Evolutionary conservation across 35 echinoderm and acorn worm genomes (phyloP).

Genomic region (Holothuria glaberrima): DNA sequence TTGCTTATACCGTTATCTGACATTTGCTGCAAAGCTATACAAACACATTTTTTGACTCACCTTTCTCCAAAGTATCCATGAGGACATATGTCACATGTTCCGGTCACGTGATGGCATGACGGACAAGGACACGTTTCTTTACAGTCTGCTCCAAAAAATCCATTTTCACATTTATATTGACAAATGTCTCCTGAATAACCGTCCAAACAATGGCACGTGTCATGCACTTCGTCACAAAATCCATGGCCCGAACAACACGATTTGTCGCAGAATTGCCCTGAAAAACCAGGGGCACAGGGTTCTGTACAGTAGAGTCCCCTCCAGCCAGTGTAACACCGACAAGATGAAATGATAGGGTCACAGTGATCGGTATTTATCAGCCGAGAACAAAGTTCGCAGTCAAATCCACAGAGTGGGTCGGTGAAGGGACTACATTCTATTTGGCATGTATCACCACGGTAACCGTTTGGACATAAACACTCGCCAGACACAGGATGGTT

Average conservation of each 20-base stretch:
- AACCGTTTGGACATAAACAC: neutral
- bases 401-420: neutral
- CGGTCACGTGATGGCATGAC: slow-evolving; percentile 39
- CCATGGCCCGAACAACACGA: slow-evolving; percentile 27
- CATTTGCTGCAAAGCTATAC: no score
- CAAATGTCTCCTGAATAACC: slow-evolving; percentile 2
- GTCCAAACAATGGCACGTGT: slow-evolving; percentile 7
- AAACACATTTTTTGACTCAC: neutral
- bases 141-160: slow-evolving; percentile 43
- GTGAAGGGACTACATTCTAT: neutral
- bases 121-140: slow-evolving; percentile 23
- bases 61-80: slow-evolving; percentile 21
- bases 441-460: slow-evolving; percentile 22
- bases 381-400: slow-evolving; percentile 20
- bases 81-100: slow-evolving; percentile 21
- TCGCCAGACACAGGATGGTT: slow-evolving; percentile 9
- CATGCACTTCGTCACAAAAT: neutral
- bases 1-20: no score
- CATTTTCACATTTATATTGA: neutral
- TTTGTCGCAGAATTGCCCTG: neutral
- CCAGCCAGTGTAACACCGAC: neutral
- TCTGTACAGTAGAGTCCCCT: slow-evolving; percentile 36
- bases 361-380: slow-evolving; percentile 1
- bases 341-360: neutral
- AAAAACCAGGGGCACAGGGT: slow-evolving; percentile 18